A percentile compares a stretch with the other conserved stretches of the same genome.
Conservation (phyloP, 2,888 invertebrate genomes). For the Acheta domesticus region DNA sequence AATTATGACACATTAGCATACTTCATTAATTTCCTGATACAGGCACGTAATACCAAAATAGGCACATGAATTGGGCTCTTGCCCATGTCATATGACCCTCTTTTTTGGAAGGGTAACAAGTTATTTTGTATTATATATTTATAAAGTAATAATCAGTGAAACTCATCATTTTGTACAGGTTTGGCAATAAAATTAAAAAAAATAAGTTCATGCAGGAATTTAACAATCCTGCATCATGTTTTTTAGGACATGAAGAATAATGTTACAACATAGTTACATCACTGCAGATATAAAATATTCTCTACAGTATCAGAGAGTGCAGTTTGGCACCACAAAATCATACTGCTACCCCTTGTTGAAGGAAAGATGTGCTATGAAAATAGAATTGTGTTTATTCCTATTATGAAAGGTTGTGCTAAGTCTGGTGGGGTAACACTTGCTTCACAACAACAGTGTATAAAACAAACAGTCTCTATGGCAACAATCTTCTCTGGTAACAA, state of each 20-base stretch:
- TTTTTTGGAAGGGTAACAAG: too few relatives aligned
- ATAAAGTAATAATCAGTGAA: too few relatives aligned
- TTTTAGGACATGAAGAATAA: neutral
- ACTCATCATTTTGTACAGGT: too few relatives aligned
- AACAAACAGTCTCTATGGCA: conserved; percentile 18
- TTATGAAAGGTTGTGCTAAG: conserved; percentile 11
- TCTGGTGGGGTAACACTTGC: neutral
- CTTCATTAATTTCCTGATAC: too few relatives aligned
- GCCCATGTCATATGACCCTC: too few relatives aligned
- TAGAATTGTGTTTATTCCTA: neutral
- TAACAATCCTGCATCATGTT: neutral
- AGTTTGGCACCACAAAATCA: conserved; percentile 12
- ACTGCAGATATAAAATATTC: neutral
- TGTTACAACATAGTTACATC: neutral
- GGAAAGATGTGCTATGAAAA: conserved; percentile 11
- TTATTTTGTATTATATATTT: too few relatives aligned
- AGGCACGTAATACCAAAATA: too few relatives aligned
- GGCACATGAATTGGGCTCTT: too few relatives aligned
- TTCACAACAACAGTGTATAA: conserved; percentile 9
- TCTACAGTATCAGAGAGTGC: neutral
- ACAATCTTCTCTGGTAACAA: conserved; percentile 18
- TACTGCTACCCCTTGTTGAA: conserved; percentile 11
- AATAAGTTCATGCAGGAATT: too few relatives aligned
- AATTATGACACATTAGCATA: too few relatives aligned
- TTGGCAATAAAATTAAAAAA: too few relatives aligned